Percentiles rank a stretch among this genome's conserved stretches.
These are phyloP conservation scores for Alces alces DNA, from an alignment of 2,113 vertebrate species.

Conservation along the genomic window DNA sequence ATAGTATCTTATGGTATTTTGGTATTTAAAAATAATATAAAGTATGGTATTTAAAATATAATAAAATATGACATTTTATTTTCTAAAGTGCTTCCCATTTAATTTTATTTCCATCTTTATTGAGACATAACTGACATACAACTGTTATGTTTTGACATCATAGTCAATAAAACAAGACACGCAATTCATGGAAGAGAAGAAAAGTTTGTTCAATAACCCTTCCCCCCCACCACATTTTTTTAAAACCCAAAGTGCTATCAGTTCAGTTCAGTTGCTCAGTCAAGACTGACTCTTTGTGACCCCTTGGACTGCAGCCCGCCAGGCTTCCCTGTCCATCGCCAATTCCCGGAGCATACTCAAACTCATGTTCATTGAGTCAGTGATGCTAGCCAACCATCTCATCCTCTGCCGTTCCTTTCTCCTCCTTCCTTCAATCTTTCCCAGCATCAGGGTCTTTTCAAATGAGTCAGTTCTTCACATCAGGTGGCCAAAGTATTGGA, in stretches of 20 bases:
- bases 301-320: not conserved
- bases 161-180: not conserved
- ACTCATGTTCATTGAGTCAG: not conserved
- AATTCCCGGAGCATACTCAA: not conserved
- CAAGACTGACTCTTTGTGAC: not conserved
- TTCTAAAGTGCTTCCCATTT: not conserved
- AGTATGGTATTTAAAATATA: not conserved
- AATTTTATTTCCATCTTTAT: not conserved
- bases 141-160: not conserved
- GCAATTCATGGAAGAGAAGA: not conserved
- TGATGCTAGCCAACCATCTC: not conserved
- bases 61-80: not conserved
- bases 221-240: not conserved
- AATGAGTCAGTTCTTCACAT: not conserved
- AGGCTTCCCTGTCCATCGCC: not conserved
- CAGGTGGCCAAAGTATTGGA: not conserved
- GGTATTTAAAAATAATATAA: not conserved
- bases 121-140: not conserved
- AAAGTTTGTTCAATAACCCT: not conserved
- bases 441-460: not conserved
- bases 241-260: not conserved
- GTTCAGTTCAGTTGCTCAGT: not conserved
- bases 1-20: not conserved
- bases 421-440: not conserved
- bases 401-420: not conserved